Evolutionary conservation across 1,140 invertebrate species (phyloP), one percentile per base, ranked within the genome.

Genomic region (Heliconius melpomene): DNA sequence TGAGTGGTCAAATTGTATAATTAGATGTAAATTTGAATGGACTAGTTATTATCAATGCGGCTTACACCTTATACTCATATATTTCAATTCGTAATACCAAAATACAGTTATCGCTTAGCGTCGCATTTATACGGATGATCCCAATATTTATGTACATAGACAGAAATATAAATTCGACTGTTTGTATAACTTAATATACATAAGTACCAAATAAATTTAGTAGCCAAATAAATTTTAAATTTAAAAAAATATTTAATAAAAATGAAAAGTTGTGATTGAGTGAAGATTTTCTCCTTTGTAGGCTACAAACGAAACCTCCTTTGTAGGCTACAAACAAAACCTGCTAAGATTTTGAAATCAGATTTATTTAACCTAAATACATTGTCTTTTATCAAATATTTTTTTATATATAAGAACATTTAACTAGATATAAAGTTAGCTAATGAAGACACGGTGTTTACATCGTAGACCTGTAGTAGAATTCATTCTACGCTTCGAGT

Each of bases 1-100:
- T 66, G 60, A 66, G 60, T 66, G 60, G 60, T 66, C 23, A 66
- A 66, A 66, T 66, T 26, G 60, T 66, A 66, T 66, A 66, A 66
- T 66, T 66, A 66, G 60, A 66, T 66, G 60, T 66, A 66, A 66
- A 66, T 66, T 66, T 66, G 60, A 29, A 66, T 66, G 26, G 26
- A 66, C 60, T 66, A 66, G 60, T 66, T 66, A 66, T 26, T 66
- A 26, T 66, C 26, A 66, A 66, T 66, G 60, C 23, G 60, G 60
- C 26, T 66, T 66, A 66, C 60, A 66, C 60, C 60, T 66, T 66
- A 66, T 66, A 66, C 23, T 29, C 60, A 29, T 23, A 66, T 66
- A 66, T 66, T 66, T 29, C 60, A 66, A 26, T 66, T 66, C 26
- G 6, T 66, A 66, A 66, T 66, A 66, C 60, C 60, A 66, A 66